Evolutionary conservation across 30 jellyfish, hydroid and myxozoan species (phyloP), one percentile per base, ranked within the genome.

Genomic region (Cassiopea xamachana): DNA sequence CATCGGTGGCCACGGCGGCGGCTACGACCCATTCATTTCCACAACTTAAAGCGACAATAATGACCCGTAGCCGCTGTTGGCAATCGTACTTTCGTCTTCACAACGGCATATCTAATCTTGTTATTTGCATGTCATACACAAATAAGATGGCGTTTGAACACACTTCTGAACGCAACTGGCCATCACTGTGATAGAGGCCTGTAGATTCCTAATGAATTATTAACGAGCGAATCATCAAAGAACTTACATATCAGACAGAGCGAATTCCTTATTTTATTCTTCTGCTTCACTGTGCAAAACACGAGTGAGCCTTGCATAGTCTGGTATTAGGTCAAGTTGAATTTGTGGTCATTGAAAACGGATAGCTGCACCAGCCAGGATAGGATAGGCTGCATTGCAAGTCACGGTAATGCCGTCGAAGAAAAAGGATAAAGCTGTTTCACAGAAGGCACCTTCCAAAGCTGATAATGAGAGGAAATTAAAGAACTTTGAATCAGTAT

Each of bases 401-500:
- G 43, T 62, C 74, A 17, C 17, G 55, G 71, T 1, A 17, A 78
- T 78, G 87, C 51, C 87, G 16, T 18, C 75, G 47, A 78, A 78
- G 13, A 51, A 55, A 51, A 78, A 78, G n/a, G 19, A 75, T 5
- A 39, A 45, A 17, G 48, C 60, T 1, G 55, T 16, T 46, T 48
- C 87, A 17, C 19, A 8, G 18, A 49, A 60, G 50, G 5, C 12
- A 15, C 50, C 87, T 1, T 51, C 51, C 59, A 78, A 78, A 50
- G 46, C 45, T 39, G 87, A 49, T 10, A 46, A 78, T 7, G 71
- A 78, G 7, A 18, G 27, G 15, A 75, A 50, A 1, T 19, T 49
- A 12, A 39, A 50, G 75, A 78, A 78, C 58, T 78, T 48, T n/a
- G 87, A 78, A 78, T 78, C 51, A 75, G 87, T 78, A 15, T 48